Base-by-base conservation (phyloP, 23 tunicate genomes). In the Corella eumyota region DNA sequence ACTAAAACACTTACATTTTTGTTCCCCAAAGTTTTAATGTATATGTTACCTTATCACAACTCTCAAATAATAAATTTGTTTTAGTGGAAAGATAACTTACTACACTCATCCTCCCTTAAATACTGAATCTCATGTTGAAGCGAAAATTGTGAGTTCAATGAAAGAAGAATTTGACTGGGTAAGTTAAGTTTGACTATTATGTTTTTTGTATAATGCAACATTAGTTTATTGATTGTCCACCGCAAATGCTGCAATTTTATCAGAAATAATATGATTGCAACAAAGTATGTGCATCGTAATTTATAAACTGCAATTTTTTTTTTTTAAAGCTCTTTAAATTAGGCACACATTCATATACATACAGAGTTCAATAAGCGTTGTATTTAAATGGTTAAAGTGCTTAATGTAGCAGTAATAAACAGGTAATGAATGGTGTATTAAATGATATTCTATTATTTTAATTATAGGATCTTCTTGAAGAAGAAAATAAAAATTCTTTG, bases 111-210 rank as follows among this genome's bases (percentile, higher is more conserved):
- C 96, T 48, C 96, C 96, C 1, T 56, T 82, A 47, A 53, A 67
- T 23, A 67, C 61, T 32, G 38, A 22, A 1, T 21, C 83, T 6
- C 87, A 78, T 48, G 49, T 79, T 22, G 67, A 52, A 19, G 88
- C 96, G 0, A 61, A 67, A 70, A 78, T 88, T 64, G 96, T 88
- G 2, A 26, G 62, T 7, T 21, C 61, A 50, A 78, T 88, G 88
- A 69, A 81, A 7, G 24, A 62, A 34, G 96, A 88, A 47, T 88
- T 88, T 62, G 96, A 88, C 50, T 88, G 96, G 96, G 85, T 71
- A 34, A 44, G 58, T 66, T 56, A 15, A 19, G 23, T 51, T 11
- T n/a, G n/a, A 40, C 48, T 40, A 40, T 15, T 40, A 40, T 40
- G 15, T 9, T 40, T 40, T 40, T 40, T 40, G 48, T 15, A 11